Evolutionary conservation across 1,140 invertebrate genomes (phyloP), one percentile per base, ranked within the genome.

Genomic region (Drepana arcuata): DNA sequence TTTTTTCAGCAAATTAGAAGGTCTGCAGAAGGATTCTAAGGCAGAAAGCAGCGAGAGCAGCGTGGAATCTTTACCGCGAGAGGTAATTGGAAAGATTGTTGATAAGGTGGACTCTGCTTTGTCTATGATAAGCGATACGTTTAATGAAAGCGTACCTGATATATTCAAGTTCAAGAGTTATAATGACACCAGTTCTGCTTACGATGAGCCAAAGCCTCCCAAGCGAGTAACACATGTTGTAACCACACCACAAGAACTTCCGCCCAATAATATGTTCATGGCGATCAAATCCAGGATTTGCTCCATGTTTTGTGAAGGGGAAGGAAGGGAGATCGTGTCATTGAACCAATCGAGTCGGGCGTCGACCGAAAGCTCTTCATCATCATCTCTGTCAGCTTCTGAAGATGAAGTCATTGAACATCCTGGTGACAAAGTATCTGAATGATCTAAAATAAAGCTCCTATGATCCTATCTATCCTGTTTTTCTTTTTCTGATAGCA

Each of bases 241-340:
- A 34, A 33, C 9, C n/a, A 16, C 41, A 29, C 11, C 35, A 50
- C 40, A 13, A 33, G 25, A 37, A 11, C 30, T 46, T 1, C 10
- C 3, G 1, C 14, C 28, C 1, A 37, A 10, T 7, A 63, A 49
- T 30, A 24, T 72, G 11, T 66, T 68, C 10, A 46, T 45, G 10
- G 29, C 54, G 4, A 55, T 71, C 7, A 68, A 55, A 14, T 46
- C 45, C 5, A 71, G 57, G 43, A 43, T 71, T 14, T 48, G 42
- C 12, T 71, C 64, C 1, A 62, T 72, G 24, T 69, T 72, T 25
- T 16, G 41, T 5, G 52, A 55, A n/a, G n/a, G n/a, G n/a, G n/a
- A n/a, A n/a, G n/a, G n/a, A n/a, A n/a, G n/a, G n/a, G n/a, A n/a
- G n/a, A n/a, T n/a, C n/a, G n/a, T n/a, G n/a, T n/a, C n/a, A n/a